These are phyloP conservation scores for Antheraea yamamai DNA, from an alignment of 2,888 invertebrate species.

Conservation along the genomic window DNA sequence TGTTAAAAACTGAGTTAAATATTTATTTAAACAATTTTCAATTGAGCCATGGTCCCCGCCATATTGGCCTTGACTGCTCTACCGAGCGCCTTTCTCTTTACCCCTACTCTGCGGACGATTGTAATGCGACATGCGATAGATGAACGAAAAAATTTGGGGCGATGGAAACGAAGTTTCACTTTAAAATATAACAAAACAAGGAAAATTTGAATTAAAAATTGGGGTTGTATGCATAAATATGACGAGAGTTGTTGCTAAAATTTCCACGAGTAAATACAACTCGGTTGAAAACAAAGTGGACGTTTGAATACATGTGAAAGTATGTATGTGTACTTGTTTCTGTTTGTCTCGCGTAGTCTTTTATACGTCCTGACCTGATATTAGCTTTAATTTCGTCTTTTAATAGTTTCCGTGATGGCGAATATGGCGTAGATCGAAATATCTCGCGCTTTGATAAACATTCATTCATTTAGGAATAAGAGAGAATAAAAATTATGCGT, in stretches of 20 bases:
- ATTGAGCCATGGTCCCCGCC: no score
- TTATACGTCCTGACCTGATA: neutral
- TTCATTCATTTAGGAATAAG: neutral
- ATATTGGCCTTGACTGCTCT: no score
- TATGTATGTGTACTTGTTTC: neutral
- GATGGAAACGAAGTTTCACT: no score
- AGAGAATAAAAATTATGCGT: neutral
- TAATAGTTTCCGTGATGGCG: neutral
- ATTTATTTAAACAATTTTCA: no score
- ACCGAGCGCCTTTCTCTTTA: no score
- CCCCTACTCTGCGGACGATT: no score
- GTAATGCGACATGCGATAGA: no score
- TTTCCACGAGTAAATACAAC: neutral
- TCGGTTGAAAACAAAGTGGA: neutral
- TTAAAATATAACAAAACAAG: no score
- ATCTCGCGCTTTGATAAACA: neutral
- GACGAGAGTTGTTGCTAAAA: neutral
- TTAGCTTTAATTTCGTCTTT: neutral
- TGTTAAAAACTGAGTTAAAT: no score
- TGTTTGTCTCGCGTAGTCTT: constrained; percentile 4
- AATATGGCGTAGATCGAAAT: neutral
- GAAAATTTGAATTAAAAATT: no score
- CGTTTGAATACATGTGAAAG: neutral
- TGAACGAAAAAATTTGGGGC: no score
- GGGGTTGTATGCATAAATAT: neutral